Evolutionary conservation across 1,140 invertebrate genomes (phyloP).

Genomic region (Mya arenaria): DNA sequence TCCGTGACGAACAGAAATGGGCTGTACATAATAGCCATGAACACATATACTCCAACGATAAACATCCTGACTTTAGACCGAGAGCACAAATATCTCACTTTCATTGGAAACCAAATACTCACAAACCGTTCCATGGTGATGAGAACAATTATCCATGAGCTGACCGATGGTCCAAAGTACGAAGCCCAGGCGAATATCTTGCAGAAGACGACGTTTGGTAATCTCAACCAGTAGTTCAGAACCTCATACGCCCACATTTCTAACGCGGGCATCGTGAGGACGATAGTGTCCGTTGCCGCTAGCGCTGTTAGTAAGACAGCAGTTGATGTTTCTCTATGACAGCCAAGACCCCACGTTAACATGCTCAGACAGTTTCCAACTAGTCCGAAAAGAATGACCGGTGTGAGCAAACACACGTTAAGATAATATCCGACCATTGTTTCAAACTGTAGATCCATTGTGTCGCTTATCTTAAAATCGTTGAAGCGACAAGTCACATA

Average conservation of each 20-base stretch:
- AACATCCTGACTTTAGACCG: background rate
- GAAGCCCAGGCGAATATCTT: slow-evolving; percentile 23
- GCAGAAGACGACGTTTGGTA: background rate
- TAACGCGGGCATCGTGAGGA: slow-evolving; percentile 12
- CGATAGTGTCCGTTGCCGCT: slow-evolving; percentile 13
- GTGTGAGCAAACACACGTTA: slow-evolving; percentile 10
- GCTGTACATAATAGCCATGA: slow-evolving; percentile 9
- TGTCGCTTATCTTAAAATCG: too few relatives aligned
- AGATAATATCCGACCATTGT: slow-evolving; percentile 21
- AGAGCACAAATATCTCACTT: slow-evolving; percentile 20
- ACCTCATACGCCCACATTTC: slow-evolving; percentile 17
- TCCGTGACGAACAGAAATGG: background rate
- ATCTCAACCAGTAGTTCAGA: slow-evolving; percentile 1
- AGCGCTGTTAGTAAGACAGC: slow-evolving; percentile 33
- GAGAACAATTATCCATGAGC: slow-evolving; percentile 41
- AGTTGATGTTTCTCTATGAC: slow-evolving; percentile 35
- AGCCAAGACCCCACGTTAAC: slow-evolving; percentile 39
- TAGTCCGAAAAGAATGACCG: slow-evolving; percentile 33
- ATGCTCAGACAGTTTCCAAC: slow-evolving; percentile 46
- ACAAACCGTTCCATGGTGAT: slow-evolving; percentile 38
- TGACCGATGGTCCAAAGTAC: slow-evolving; percentile 18
- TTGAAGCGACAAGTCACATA: too few relatives aligned
- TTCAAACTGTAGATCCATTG: too few relatives aligned
- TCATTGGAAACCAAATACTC: slow-evolving; percentile 46
- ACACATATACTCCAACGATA: background rate